Conservation (phyloP, 35 echinoderm and acorn worm genomes). For the Heliocidaris tuberculata region DNA sequence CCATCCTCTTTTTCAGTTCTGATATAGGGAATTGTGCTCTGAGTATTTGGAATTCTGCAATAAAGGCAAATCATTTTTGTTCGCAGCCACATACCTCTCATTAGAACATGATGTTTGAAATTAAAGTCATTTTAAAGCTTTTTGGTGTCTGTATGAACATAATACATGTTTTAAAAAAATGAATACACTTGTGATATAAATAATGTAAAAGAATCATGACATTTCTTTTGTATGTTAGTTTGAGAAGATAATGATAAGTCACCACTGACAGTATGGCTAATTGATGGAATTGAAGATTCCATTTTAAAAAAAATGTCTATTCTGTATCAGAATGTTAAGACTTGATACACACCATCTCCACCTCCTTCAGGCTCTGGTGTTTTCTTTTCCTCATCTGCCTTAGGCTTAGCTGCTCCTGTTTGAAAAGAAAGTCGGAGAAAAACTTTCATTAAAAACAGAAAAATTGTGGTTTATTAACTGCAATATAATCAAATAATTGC, state of each 20-base stretch:
- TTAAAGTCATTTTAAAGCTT: no score
- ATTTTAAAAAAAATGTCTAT: background rate
- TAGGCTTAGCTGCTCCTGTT: background rate
- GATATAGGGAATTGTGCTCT: no score
- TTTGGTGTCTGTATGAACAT: no score
- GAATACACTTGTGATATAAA: background rate
- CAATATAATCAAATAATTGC: no score
- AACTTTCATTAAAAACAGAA: background rate
- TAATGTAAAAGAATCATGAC: background rate
- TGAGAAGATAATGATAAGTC: no score
- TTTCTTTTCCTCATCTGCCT: slow-evolving; percentile 13
- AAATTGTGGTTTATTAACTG: background rate
- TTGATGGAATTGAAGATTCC: background rate
- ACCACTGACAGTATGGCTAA: background rate
- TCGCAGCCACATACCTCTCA: no score
- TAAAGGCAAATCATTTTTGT: no score
- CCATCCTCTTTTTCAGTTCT: no score
- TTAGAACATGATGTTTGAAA: no score
- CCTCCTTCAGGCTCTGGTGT: slow-evolving; percentile 21
- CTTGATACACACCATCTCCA: background rate
- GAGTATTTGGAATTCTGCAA: no score
- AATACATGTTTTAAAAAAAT: no score
- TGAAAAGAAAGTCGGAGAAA: background rate
- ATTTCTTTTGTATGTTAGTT: background rate
- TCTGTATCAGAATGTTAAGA: background rate